Evolutionary conservation across 2,888 invertebrate species (phyloP), one percentile per base, ranked within the genome.

Genomic region (Tricholauxania praeusta): DNA sequence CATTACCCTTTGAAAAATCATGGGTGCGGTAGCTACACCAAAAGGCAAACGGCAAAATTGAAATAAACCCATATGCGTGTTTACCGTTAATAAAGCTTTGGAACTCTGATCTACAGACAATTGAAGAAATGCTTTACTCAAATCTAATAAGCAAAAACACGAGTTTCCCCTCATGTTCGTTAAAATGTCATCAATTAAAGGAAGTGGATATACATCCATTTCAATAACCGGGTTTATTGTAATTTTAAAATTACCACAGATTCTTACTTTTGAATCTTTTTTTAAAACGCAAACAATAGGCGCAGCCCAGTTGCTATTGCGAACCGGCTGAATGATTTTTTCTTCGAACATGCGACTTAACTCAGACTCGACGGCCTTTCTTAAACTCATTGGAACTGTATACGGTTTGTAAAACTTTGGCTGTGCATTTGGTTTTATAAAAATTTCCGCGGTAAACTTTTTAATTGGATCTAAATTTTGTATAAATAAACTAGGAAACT

Each of bases 41-140:
- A 76, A 76, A 14, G 71, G 80, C 59, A 77, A 59, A 39, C 75
- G 52, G 6, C 53, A 75, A 72, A 60, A 76, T 19, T 28, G 39
- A 72, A 68, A 78, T n/a, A 76, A 51, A 6, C 77, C 76, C 28
- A 75, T 76, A 55, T 73, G 73, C 3, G 75, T 83, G 73, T 81
- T 82, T 15, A 83, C 77, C 15, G 79, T 79, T 22, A 79, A 71
- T 15, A 78, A 73, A 69, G 80, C 59, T 64, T 79, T 48, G 19
- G 78, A 81, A 14, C 69, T 53, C 51, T 73, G 75, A 12, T 64
- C 53, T 32, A 81, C 66, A 47, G 51, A 32, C 12, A 65, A 15
- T 65, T 65, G 51, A 8, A 28, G 52, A 28, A 52, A 65, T 15
- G 52, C 65, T 10, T 52, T 52, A 15, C 19, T 65, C 7, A 65